Evolutionary conservation across 2,888 invertebrate genomes (phyloP).

Genomic region (Megastigmus dorsalis): DNA sequence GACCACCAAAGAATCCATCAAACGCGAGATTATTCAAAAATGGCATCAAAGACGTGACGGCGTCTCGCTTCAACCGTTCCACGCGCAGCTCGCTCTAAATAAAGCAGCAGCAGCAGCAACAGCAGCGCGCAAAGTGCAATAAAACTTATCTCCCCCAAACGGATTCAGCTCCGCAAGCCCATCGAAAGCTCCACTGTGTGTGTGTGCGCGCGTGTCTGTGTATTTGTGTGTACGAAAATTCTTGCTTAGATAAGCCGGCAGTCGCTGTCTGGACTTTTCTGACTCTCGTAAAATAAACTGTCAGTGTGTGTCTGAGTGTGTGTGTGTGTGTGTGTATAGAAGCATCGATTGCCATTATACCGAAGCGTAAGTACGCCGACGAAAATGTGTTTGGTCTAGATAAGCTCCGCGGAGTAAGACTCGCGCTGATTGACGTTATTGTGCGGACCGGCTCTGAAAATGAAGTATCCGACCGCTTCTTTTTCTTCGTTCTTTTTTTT

Average conservation of each 20-base stretch:
- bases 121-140: conserved; percentile 61
- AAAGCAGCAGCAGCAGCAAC: conserved; percentile 64
- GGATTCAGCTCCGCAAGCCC: no score
- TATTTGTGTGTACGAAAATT: conserved; percentile 32
- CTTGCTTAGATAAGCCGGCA: conserved; percentile 46
- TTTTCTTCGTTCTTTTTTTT: no score
- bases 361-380: neutral
- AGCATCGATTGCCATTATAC: neutral
- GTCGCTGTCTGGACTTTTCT: neutral
- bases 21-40: no score
- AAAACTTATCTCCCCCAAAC: conserved; percentile 58
- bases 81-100: conserved; percentile 61
- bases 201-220: no score
- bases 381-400: conserved; percentile 25
- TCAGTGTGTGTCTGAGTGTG: neutral
- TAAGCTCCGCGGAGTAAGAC: neutral
- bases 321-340: neutral
- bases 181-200: no score
- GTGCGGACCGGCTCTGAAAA: no score
- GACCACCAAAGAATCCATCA: no score
- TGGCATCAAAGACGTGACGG: no score
- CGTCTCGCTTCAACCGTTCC: no score
- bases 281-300: conserved; percentile 33
- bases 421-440: no score
- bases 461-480: no score